Percentiles rank a stretch among this genome's conserved stretches.
phyloP scores from a whole-genome alignment of 2,888 invertebrate species.

The Diaphora mendica region DNA sequence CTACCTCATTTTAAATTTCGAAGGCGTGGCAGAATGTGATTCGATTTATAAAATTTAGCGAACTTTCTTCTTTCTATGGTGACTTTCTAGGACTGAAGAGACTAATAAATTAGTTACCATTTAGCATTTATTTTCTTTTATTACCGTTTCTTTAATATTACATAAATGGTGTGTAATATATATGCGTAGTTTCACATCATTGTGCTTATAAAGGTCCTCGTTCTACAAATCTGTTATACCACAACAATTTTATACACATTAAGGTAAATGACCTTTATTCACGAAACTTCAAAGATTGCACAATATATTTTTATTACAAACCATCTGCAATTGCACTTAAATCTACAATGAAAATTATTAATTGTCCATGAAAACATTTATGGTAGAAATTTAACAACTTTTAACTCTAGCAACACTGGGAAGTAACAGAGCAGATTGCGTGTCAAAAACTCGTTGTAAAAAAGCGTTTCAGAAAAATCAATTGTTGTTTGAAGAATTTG shows the following conservation, averaged over 20 bases:
- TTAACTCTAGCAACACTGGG: constrained; percentile 17
- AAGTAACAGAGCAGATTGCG: constrained; percentile 4
- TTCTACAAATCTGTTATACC: constrained; percentile 36
- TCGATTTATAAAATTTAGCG: constrained; percentile 63
- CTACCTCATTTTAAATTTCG: constrained; percentile 71
- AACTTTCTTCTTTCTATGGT: constrained; percentile 55
- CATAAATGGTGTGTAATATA: constrained; percentile 5
- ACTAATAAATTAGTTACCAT: constrained; percentile 25
- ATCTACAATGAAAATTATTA: constrained; percentile 57
- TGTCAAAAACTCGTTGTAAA: constrained; percentile 26
- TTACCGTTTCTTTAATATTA: constrained; percentile 6
- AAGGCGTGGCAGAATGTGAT: constrained; percentile 65
- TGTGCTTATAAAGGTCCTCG: constrained; percentile 26
- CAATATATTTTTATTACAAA: constrained; percentile 44
- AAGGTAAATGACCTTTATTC: constrained; percentile 41
- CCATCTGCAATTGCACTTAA: constrained; percentile 39
- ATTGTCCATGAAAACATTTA: constrained; percentile 50
- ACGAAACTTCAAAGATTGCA: constrained; percentile 32
- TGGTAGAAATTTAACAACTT: constrained; percentile 20
- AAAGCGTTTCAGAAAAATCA: constrained; percentile 27
- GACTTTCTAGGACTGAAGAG: constrained; percentile 28
- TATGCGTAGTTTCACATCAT: constrained; percentile 26
- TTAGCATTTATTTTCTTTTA: constrained; percentile 10
- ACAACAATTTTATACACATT: constrained; percentile 24
- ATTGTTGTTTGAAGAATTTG: constrained; percentile 48